Percentiles rank a stretch among this genome's conserved stretches.
These are phyloP conservation scores for Lathronympha strigana DNA, from an alignment of 2,888 invertebrate species.

Conservation along the genomic window DNA sequence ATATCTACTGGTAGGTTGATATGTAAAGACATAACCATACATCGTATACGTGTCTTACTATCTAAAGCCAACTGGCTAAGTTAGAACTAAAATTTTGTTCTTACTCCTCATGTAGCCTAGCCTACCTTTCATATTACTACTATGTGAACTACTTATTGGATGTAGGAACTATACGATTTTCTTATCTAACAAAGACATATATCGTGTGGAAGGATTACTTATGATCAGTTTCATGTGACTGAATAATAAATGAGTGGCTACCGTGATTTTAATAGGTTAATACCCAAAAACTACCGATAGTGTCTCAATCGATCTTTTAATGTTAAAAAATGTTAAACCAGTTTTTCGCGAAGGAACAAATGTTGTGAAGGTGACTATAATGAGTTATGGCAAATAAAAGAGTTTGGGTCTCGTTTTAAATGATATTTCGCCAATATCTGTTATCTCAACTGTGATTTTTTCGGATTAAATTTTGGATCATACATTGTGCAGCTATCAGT, in stretches of 20 bases:
- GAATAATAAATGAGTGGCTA: slow-evolving; percentile 13
- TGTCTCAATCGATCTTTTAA: neutral
- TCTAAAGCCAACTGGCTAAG: no score
- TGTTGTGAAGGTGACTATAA: neutral
- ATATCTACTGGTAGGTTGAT: slow-evolving; percentile 1
- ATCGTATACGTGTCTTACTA: no score
- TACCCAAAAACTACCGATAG: neutral
- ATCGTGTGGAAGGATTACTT: slow-evolving; percentile 12
- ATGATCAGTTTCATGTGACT: slow-evolving; percentile 9
- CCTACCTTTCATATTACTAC: no score
- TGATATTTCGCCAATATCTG: neutral
- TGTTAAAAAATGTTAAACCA: neutral
- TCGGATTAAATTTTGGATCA: neutral
- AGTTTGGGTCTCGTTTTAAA: neutral
- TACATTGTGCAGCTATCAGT: slow-evolving; percentile 20
- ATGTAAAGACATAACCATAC: no score
- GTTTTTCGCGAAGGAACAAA: neutral
- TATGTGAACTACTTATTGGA: no score
- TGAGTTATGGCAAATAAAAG: neutral
- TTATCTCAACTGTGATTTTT: no score
- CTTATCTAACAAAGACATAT: neutral
- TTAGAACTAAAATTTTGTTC: no score
- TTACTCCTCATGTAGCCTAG: no score
- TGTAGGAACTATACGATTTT: no score
- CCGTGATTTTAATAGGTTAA: slow-evolving; percentile 19